A percentile compares a stretch with the other conserved stretches of the same genome.
These are phyloP conservation scores for Chaenodraco wilsoni DNA, from an alignment of 2,797 vertebrate species.

Conservation along the genomic window DNA sequence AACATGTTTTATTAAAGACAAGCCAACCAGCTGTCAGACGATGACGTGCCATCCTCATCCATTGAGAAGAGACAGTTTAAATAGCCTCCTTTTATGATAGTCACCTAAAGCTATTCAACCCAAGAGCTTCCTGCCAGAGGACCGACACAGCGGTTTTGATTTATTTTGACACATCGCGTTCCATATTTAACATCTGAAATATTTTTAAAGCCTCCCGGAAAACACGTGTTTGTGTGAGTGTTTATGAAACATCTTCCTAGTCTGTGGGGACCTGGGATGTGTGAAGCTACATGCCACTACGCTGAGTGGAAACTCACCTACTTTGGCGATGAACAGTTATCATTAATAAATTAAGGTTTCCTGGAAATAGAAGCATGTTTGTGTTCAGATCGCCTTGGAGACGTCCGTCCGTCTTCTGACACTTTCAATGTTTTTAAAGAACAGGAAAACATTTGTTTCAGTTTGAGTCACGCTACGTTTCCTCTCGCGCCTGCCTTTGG, in stretches of 20 bases:
- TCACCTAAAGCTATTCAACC: conserved; percentile 49
- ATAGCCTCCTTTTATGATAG: conserved; percentile 33
- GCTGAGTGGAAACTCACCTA: conserved; percentile 31
- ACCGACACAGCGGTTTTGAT: conserved; percentile 10
- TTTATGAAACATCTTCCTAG: neutral
- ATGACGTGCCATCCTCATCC: conserved; percentile 31
- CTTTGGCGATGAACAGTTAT: conserved; percentile 69
- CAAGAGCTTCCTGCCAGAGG: conserved; percentile 39
- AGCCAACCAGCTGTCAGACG: conserved; percentile 46
- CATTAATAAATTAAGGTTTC: conserved; percentile 53
- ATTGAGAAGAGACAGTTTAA: conserved; percentile 56
- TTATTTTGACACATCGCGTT: conserved; percentile 26
- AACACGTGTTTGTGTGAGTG: conserved; percentile 3
- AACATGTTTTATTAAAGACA: conserved; percentile 18
- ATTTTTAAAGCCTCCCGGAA: conserved; percentile 47
- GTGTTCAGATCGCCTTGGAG: neutral
- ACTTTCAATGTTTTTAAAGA: conserved; percentile 15
- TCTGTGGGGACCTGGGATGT: conserved; percentile 23
- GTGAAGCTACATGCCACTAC: conserved; percentile 53
- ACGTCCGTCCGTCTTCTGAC: neutral
- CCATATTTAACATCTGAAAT: conserved; percentile 50
- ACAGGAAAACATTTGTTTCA: neutral
- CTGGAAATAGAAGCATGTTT: conserved; percentile 8
- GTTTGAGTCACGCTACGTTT: neutral
- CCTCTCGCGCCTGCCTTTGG: conserved; percentile 1